phyloP scores from a whole-genome alignment of 2,113 vertebrate genomes.

The Pedetes capensis region DNA sequence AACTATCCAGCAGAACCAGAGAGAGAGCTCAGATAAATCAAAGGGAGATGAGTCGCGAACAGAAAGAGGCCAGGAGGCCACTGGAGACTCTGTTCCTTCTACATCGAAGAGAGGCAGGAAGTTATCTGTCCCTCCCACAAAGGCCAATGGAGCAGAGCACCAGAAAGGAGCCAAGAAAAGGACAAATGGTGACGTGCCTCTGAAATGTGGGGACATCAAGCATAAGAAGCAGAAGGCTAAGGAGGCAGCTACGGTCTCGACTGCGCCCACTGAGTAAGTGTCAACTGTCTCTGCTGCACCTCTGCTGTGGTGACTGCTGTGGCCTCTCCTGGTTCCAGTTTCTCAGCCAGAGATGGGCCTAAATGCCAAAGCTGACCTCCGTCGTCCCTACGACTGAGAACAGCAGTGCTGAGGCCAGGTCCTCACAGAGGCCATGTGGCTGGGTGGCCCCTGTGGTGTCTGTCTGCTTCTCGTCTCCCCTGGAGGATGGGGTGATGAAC shows the following conservation, averaged over 20 bases:
- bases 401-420: background rate
- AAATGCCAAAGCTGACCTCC: background rate
- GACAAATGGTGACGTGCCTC: background rate
- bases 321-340: background rate
- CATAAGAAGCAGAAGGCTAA: constrained; percentile 82
- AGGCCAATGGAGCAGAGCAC: background rate
- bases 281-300: rapidly evolving
- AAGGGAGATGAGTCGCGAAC: background rate
- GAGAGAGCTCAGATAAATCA: background rate
- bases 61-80: rapidly evolving
- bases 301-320: background rate
- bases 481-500: rapidly evolving
- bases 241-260: background rate
- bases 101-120: background rate
- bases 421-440: rapidly evolving
- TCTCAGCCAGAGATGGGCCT: background rate
- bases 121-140: background rate
- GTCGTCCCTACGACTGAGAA: background rate
- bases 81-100: rapidly evolving
- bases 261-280: constrained; percentile 85
- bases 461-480: background rate
- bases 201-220: constrained; percentile 36
- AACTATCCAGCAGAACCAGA: background rate
- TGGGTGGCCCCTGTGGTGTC: rapidly evolving
- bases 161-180: constrained; percentile 61